Conservation (phyloP, 2,113 vertebrate genomes). For the Eclectus roratus region DNA sequence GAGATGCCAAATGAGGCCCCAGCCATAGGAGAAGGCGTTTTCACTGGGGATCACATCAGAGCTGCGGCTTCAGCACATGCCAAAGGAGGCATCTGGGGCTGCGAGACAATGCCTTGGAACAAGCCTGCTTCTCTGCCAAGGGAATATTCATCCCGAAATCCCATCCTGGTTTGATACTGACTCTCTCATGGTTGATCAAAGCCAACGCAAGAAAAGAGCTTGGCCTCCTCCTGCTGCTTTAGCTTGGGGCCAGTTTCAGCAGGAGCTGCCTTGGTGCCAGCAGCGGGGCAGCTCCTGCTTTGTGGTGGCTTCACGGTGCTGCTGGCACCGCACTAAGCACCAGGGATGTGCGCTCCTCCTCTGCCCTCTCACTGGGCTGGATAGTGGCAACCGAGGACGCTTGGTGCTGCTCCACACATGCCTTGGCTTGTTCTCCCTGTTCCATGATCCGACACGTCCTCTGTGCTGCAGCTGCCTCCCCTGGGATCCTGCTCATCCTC, state of each 20-base stretch:
- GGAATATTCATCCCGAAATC: neutral
- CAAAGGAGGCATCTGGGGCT: neutral
- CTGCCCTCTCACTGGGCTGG: neutral
- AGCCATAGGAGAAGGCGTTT: neutral
- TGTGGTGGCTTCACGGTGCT: neutral
- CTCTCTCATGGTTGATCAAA: constrained; percentile 39
- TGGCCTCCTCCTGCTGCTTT: constrained; percentile 30
- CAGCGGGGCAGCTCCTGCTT: neutral
- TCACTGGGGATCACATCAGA: neutral
- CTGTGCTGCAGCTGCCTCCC: neutral
- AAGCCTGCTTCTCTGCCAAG: neutral
- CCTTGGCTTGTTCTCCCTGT: neutral
- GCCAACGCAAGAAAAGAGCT: neutral
- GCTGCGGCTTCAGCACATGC: neutral
- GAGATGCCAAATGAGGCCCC: neutral
- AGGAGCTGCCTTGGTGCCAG: neutral
- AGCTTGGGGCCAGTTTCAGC: constrained; percentile 53
- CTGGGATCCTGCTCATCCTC: neutral
- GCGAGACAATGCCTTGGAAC: neutral
- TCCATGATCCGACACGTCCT: neutral
- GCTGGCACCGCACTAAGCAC: neutral
- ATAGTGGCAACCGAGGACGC: neutral
- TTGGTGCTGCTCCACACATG: neutral
- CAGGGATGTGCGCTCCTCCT: neutral
- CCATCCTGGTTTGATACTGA: neutral